Evolutionary conservation across 2,113 vertebrate species (phyloP).

Genomic region (Aythya baeri): DNA sequence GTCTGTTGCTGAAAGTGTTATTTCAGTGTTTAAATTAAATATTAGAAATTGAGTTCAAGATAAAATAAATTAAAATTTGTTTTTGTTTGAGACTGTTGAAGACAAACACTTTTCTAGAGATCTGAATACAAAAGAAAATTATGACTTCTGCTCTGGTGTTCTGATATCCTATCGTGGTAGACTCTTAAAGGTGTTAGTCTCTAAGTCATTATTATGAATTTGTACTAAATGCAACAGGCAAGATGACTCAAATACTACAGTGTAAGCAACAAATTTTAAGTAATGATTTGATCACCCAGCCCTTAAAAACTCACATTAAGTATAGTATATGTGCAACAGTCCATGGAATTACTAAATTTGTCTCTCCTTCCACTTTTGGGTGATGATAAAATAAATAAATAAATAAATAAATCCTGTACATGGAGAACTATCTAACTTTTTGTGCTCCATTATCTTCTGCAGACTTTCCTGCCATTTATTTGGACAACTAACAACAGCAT

Average conservation of each 20-base stretch:
- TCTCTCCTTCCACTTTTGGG: neutral
- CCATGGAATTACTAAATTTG: neutral
- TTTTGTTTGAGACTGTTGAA: neutral
- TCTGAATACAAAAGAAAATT: conserved; percentile 2
- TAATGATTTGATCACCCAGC: too few species aligned
- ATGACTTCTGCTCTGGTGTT: neutral
- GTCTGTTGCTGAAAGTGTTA: neutral
- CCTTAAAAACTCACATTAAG: neutral
- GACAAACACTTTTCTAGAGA: neutral
- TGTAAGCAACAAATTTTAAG: too few species aligned
- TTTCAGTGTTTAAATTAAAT: neutral
- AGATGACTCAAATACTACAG: neutral
- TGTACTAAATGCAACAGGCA: neutral
- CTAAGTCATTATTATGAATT: neutral
- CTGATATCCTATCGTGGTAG: neutral
- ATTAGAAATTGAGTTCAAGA: neutral
- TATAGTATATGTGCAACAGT: neutral
- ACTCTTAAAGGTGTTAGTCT: neutral
- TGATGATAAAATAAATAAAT: neutral
- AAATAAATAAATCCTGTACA: neutral
- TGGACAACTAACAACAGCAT: neutral
- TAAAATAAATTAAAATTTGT: too few species aligned
- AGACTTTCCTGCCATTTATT: neutral
- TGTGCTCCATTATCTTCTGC: neutral
- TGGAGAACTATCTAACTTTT: neutral